Conservation (phyloP, 2,797 vertebrate species). For the Sciaenops ocellatus region DNA sequence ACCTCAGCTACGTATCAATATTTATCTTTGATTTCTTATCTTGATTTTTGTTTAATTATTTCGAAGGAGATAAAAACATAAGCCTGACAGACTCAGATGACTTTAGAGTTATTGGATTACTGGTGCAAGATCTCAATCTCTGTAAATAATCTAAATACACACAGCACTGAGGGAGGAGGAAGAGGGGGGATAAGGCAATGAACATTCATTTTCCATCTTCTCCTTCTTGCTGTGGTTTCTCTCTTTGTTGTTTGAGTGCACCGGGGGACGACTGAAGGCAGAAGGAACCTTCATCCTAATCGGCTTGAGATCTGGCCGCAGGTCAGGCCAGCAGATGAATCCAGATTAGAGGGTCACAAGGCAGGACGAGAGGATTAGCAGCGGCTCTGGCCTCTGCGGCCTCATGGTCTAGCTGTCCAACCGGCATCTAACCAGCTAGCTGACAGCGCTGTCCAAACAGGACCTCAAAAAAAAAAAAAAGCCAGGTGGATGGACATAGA, state of each 20-base stretch:
- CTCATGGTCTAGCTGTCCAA: slow-evolving; percentile 50
- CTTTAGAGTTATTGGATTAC: slow-evolving; percentile 41
- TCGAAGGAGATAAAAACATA: slow-evolving; percentile 34
- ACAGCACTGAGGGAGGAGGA: neutral
- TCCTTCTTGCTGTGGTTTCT: slow-evolving; percentile 2
- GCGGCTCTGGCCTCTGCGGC: slow-evolving; percentile 57
- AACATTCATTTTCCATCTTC: neutral
- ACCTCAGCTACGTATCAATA: slow-evolving; percentile 20
- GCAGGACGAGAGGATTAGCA: slow-evolving; percentile 88
- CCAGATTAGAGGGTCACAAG: slow-evolving; percentile 91
- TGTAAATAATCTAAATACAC: slow-evolving; percentile 40
- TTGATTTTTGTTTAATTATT: slow-evolving; percentile 31
- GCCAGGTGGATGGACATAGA: slow-evolving; percentile 13
- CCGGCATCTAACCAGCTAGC: slow-evolving; percentile 24
- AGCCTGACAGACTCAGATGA: slow-evolving; percentile 19
- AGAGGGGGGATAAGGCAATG: neutral
- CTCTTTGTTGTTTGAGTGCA: slow-evolving; percentile 47
- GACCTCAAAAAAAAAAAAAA: slow-evolving; percentile 14
- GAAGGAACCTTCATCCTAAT: slow-evolving; percentile 84
- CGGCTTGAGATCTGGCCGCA: slow-evolving; percentile 85
- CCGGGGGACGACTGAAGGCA: slow-evolving; percentile 44
- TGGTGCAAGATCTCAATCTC: slow-evolving; percentile 32
- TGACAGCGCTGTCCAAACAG: slow-evolving; percentile 37
- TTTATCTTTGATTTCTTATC: slow-evolving; percentile 33
- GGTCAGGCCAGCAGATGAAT: slow-evolving; percentile 86